phyloP scores from a whole-genome alignment of 2,888 invertebrate species.

The Drosophila borborema region DNA sequence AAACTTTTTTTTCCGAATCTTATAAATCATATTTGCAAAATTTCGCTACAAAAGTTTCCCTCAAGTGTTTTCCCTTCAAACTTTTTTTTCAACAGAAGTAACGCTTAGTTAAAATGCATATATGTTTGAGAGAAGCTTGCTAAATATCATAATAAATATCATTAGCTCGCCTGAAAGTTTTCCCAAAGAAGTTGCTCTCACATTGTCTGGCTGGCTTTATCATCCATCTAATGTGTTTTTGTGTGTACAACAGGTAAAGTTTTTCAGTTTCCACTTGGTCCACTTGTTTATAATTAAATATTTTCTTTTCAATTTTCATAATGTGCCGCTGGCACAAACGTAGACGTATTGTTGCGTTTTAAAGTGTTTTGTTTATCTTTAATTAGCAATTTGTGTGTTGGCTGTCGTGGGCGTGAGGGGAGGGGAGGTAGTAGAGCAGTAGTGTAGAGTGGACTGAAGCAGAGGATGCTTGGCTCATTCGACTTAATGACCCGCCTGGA shows the following conservation, averaged over 20 bases:
- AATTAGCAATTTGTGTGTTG: slow-evolving; percentile 61
- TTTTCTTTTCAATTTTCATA: slow-evolving; percentile 65
- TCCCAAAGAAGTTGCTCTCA: background rate
- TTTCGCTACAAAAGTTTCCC: background rate
- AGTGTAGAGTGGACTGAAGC: background rate
- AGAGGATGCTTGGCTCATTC: slow-evolving; percentile 8
- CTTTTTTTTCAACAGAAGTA: background rate
- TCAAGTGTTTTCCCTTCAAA: background rate
- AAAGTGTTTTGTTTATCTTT: slow-evolving; percentile 70
- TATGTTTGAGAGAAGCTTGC: background rate
- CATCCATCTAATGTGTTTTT: slow-evolving; percentile 10
- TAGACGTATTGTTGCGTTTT: slow-evolving; percentile 45
- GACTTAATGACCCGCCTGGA: slow-evolving; percentile 62
- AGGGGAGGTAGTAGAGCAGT: too few species aligned
- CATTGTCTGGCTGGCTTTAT: background rate
- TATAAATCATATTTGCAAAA: background rate
- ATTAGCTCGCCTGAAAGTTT: slow-evolving; percentile 21
- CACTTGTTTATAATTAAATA: slow-evolving; percentile 61
- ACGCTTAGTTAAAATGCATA: background rate
- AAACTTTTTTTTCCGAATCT: background rate
- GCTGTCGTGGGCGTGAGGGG: background rate
- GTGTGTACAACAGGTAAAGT: slow-evolving; percentile 57
- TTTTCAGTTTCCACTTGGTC: slow-evolving; percentile 41
- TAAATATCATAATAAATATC: slow-evolving; percentile 41
- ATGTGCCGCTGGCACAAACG: slow-evolving; percentile 16